Evolutionary conservation across 23 tunicate species (phyloP), one percentile per base, ranked within the genome.

Genomic region (Halocynthia roretzi): DNA sequence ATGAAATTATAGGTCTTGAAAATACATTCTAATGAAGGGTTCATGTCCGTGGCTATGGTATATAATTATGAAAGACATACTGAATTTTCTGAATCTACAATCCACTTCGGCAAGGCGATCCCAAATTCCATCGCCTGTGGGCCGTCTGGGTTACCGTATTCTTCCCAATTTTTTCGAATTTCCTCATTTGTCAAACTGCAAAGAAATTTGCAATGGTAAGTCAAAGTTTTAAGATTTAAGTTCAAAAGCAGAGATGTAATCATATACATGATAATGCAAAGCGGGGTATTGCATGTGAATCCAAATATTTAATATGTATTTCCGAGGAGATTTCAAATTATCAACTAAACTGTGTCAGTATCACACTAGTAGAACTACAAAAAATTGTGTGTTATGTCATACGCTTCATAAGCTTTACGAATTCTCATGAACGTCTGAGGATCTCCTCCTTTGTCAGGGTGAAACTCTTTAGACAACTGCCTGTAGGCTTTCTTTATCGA

Each of bases 91-190:
- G 95, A 83, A 62, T 96, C 96, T 50, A 96, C 93, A 10, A 96
- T 86, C 99, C 99, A 96, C 51, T 78, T 84, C 57, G 99, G 99
- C 85, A 96, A 68, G 15, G 99, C 99, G 55, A 96, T 89, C 12
- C 99, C 99, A 68, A 85, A 93, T 67, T 85, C 83, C 73, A 80
- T 83, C 6, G 92, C 91, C 53, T 83, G 87, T 23, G 98, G 89
- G 8, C 98, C 94, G 77, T 93, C 98, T 7, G 98, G 98, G 75
- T 86, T 92, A 6, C 98, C 98, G 63, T 86, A 86, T 15, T 86
- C 80, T 75, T 83, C 74, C 92, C 92, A 86, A 76, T 86, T 92
- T 67, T 83, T 83, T 83, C 83, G 83, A 7, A 86, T 83, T 68
- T 83, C 94, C 54, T 85, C 86, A 77, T 87, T 86, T 5, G 90